Evolutionary conservation across 2,113 vertebrate species (phyloP).

Genomic region (Myotis davidii): DNA sequence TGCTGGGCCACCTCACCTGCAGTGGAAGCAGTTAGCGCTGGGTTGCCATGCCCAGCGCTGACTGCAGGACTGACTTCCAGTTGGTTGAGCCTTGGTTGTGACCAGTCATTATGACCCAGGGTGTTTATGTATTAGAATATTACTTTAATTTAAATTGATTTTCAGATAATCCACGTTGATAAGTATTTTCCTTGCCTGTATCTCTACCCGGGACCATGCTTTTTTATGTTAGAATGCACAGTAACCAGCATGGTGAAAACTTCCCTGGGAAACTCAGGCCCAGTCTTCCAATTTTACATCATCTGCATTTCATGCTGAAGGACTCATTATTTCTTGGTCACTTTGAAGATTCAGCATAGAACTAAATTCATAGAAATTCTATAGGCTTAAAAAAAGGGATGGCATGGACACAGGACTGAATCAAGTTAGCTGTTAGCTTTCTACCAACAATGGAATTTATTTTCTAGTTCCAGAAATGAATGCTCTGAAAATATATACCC

Average conservation of each 20-base stretch:
- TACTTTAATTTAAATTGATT: neutral
- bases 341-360: neutral
- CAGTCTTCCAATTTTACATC: neutral
- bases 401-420: neutral
- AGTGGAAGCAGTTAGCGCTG: too few species aligned
- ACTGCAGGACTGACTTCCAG: too few species aligned
- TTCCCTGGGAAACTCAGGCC: neutral
- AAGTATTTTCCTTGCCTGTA: neutral
- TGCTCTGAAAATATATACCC: neutral
- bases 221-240: neutral
- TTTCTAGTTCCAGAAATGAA: neutral
- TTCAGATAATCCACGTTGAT: neutral
- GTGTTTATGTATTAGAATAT: too few species aligned
- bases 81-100: too few species aligned
- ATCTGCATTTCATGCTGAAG: neutral
- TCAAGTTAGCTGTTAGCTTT: neutral
- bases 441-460: neutral
- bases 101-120: too few species aligned
- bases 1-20: too few species aligned
- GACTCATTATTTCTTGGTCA: neutral
- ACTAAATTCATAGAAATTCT: neutral
- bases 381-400: neutral
- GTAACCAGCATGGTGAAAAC: neutral
- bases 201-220: neutral
- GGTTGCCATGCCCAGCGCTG: too few species aligned